Conservation (phyloP, 30 jellyfish, hydroid and myxozoan genomes). For the Mastigias papua region DNA sequence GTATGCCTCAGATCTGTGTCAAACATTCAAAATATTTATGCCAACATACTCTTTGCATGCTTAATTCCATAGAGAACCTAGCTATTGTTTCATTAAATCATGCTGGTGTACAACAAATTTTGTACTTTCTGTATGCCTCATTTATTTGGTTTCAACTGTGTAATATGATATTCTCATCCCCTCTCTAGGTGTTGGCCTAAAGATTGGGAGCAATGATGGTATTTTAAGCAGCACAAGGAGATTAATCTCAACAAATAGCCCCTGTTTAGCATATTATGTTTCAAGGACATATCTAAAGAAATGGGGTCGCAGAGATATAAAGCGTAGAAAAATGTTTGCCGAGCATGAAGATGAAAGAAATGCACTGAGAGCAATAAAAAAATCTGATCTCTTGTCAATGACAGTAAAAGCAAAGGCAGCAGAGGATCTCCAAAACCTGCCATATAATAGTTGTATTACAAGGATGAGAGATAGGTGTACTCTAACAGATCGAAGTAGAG, state of each 20-base stretch:
- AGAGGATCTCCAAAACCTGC: conserved; percentile 84
- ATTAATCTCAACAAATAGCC: conserved; percentile 46
- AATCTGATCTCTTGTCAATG: conserved; percentile 84
- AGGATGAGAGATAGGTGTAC: conserved; percentile 92
- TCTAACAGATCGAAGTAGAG: conserved; percentile 89
- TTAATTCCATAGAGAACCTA: no score
- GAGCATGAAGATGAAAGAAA: conserved; percentile 87
- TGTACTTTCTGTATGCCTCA: no score
- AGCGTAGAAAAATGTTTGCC: conserved; percentile 81
- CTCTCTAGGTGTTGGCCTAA: background rate
- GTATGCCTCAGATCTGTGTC: no score
- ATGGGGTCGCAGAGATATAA: conserved; percentile 98
- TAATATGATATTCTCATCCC: background rate
- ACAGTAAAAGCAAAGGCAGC: conserved; percentile 87
- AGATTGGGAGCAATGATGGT: background rate
- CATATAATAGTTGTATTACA: conserved; percentile 82
- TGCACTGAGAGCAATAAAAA: conserved; percentile 75
- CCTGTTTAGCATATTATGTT: conserved; percentile 69
- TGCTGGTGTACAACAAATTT: no score
- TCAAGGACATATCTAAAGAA: conserved; percentile 83
- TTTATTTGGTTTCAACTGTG: background rate
- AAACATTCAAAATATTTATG: no score
- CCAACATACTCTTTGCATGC: no score
- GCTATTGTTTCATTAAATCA: no score
- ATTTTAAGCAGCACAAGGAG: background rate